Evolutionary conservation across 2,113 vertebrate genomes (phyloP).

Genomic region (Oreochromis niloticus): DNA sequence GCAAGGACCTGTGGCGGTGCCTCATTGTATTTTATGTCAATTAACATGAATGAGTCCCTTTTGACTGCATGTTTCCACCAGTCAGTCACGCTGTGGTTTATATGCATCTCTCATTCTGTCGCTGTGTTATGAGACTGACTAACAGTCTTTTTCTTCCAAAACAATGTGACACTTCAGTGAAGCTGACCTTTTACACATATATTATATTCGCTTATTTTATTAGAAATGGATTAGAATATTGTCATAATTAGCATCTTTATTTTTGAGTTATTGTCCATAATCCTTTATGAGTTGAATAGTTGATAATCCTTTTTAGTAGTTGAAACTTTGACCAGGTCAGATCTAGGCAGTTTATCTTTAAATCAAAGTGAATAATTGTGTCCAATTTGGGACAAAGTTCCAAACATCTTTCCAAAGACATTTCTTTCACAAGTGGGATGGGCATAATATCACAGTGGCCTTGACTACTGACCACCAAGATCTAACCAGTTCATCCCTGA

Average conservation of each 20-base stretch:
- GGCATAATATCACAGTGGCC: neutral
- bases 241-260: neutral
- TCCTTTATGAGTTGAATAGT: fast-evolving
- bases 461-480: neutral
- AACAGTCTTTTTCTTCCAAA: neutral
- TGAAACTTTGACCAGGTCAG: neutral
- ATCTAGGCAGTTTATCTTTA: neutral
- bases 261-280: neutral
- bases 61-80: neutral
- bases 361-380: neutral
- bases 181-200: neutral
- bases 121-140: neutral
- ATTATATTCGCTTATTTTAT: neutral
- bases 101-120: neutral
- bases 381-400: neutral
- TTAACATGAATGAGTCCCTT: neutral
- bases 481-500: neutral
- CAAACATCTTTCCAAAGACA: neutral
- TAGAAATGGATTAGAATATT: neutral
- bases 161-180: neutral
- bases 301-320: neutral
- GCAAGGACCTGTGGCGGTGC: neutral
- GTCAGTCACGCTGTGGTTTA: neutral
- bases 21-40: neutral
- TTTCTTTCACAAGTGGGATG: neutral